These are phyloP conservation scores for Lycopodina hypogea DNA, from an alignment of 37 sponge, comb jelly and placozoan species.

Conservation along the genomic window DNA sequence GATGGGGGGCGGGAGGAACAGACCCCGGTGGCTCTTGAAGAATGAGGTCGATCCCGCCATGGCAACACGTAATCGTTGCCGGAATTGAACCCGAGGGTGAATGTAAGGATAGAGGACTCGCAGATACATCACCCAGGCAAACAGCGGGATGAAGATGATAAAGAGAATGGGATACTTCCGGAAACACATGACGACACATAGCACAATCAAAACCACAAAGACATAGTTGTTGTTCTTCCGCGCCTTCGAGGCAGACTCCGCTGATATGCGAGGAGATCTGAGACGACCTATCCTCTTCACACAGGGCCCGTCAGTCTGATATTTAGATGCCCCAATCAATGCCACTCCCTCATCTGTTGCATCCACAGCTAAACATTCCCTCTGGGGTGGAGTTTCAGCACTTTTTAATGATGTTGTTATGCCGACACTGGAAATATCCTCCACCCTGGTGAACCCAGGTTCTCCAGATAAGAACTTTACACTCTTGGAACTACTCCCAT, in stretches of 20 bases:
- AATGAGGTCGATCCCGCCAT: background rate
- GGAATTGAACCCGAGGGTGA: background rate
- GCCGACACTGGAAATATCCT: too few relatives aligned
- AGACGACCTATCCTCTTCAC: too few relatives aligned
- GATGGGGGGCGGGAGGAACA: slow-evolving; percentile 27
- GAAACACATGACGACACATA: background rate
- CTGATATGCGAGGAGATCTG: too few relatives aligned
- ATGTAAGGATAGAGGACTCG: background rate
- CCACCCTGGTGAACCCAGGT: too few relatives aligned
- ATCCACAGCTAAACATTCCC: too few relatives aligned
- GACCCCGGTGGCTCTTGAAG: background rate
- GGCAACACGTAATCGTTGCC: background rate
- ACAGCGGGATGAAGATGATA: slow-evolving; percentile 27
- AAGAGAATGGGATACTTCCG: slow-evolving; percentile 33
- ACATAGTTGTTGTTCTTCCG: slow-evolving; percentile 14
- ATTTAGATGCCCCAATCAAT: too few relatives aligned
- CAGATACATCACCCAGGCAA: background rate
- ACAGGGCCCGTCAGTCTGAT: too few relatives aligned
- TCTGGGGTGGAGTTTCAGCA: too few relatives aligned
- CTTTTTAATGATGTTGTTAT: too few relatives aligned
- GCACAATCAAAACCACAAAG: slow-evolving; percentile 9
- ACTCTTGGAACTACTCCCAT: too few relatives aligned
- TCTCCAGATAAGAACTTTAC: too few relatives aligned
- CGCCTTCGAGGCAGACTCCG: background rate
- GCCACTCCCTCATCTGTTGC: too few relatives aligned